Base-by-base conservation (phyloP, 2,888 invertebrate genomes). In the Syrista parreyssii region DNA sequence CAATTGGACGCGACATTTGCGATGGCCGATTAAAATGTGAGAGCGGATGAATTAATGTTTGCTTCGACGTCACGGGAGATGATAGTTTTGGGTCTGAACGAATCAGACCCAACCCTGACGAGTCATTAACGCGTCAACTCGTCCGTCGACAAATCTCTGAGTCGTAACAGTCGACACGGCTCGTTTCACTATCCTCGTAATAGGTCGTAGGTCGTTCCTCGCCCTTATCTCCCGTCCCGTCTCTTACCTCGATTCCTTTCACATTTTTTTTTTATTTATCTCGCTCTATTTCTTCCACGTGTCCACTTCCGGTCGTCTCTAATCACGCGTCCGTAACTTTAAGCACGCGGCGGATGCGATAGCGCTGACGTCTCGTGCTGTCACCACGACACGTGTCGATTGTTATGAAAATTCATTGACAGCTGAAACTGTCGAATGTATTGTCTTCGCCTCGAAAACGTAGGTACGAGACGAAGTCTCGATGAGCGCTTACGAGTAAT, bases 211-310 rank as follows among this genome's bases (percentile, higher is more conserved):
- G 55, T 71, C 71, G 32, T 71, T 1, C 71, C 32, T 71, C 31
- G 31, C 32, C 32, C 71, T 30, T 15, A 40, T 30, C 69, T 71
- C 32, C 71, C 71, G 31, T 31, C 31, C 32, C 31, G 12, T 71
- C 11, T 23, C 55, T 12, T 9, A 31, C 71, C 9, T 71, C 12
- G 12, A 32, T 31, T 12, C 32, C 71, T 33, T 33, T 71, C 71
- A 9, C 55, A 23, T 55, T 55, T 23, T 15, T 23, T 30, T 71
- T 23, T 15, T 23, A 11, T 71, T 31, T 12, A 32, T 31, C 9
- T 31, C 71, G 71, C 71, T 71, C 71, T 31, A 30, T 23, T 71
- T 71, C 32, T 33, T 33, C 71, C 71, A 71, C 71, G 71, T 71
- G 71, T 4, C 1, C 31, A 31, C 31, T 71, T 71, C 32, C 71